Percentiles rank a stretch among this genome's conserved stretches.
Evolutionary conservation across 2,797 vertebrate genomes (phyloP).

Genomic region (Scarus forsteni): DNA sequence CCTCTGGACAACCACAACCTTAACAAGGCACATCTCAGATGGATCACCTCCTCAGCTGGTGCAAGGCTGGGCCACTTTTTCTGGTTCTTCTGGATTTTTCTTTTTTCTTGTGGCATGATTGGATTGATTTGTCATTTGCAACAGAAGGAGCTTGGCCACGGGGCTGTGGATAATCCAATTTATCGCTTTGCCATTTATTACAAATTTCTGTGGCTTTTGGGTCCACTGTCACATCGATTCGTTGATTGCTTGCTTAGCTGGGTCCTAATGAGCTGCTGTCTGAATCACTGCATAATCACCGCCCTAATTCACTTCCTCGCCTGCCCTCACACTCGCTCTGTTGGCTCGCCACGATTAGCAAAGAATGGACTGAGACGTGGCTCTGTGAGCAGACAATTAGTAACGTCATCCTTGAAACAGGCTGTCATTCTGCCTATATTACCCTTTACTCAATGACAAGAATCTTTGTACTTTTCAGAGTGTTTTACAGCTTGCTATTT

Average conservation of each 20-base stretch:
- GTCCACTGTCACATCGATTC: constrained; percentile 81
- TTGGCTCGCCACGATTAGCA: constrained; percentile 65
- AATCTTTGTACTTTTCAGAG: constrained; percentile 11
- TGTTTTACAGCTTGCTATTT: constrained; percentile 31
- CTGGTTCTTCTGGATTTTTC: constrained; percentile 62
- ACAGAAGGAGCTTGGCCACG: constrained; percentile 76
- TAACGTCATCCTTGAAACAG: constrained; percentile 59
- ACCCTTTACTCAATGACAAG: constrained; percentile 54
- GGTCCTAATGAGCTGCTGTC: constrained; percentile 84
- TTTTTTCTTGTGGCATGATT: constrained; percentile 62
- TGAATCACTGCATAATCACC: constrained; percentile 84
- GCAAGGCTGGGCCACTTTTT: constrained; percentile 40
- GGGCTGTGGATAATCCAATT: constrained; percentile 83
- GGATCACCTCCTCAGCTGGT: constrained; percentile 54
- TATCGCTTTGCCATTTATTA: constrained; percentile 85
- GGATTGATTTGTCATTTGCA: constrained; percentile 83
- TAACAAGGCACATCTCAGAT: constrained; percentile 60
- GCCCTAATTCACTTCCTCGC: constrained; percentile 77
- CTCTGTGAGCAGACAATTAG: constrained; percentile 71
- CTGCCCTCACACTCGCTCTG: constrained; percentile 68
- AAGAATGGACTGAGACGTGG: constrained; percentile 61
- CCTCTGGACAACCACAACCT: constrained; percentile 64
- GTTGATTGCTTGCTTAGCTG: constrained; percentile 85
- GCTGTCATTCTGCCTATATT: constrained; percentile 42
- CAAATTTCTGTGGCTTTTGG: constrained; percentile 84